Conservation (phyloP, 2,888 invertebrate species). For the Epinotia nisella region DNA sequence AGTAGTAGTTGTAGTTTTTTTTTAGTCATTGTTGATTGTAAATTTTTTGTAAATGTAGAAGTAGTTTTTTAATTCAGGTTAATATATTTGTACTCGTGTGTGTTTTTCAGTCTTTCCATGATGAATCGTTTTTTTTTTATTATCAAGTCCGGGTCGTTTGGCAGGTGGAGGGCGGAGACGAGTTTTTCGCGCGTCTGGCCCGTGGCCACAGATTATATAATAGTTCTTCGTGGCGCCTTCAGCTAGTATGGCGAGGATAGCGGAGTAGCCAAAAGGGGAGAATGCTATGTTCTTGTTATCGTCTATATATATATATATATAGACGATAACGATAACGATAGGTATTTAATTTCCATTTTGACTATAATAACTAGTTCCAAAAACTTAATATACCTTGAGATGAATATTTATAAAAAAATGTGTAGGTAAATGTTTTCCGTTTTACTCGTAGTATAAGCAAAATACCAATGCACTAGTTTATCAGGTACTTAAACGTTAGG, state of each 20-base stretch:
- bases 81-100: constrained; percentile 76
- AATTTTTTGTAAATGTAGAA: constrained; percentile 88
- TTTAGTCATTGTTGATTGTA: constrained; percentile 85
- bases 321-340: no score
- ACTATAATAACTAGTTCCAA: no score
- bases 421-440: no score
- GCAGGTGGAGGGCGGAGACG: constrained; percentile 82
- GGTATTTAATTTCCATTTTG: no score
- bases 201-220: no score
- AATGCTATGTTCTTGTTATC: constrained; percentile 85
- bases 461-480: no score
- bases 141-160: constrained; percentile 75
- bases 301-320: no score
- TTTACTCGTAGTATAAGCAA: no score
- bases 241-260: constrained; percentile 86
- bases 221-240: no score
- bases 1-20: constrained; percentile 83
- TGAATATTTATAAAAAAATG: no score
- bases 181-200: constrained; percentile 86
- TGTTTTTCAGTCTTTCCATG: constrained; percentile 79
- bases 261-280: constrained; percentile 87
- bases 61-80: constrained; percentile 87
- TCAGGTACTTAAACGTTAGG: no score
- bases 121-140: constrained; percentile 79
- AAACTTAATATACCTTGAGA: no score